These are phyloP conservation scores for Exocentrus adspersus DNA, from an alignment of 2,888 invertebrate species.

Conservation along the genomic window DNA sequence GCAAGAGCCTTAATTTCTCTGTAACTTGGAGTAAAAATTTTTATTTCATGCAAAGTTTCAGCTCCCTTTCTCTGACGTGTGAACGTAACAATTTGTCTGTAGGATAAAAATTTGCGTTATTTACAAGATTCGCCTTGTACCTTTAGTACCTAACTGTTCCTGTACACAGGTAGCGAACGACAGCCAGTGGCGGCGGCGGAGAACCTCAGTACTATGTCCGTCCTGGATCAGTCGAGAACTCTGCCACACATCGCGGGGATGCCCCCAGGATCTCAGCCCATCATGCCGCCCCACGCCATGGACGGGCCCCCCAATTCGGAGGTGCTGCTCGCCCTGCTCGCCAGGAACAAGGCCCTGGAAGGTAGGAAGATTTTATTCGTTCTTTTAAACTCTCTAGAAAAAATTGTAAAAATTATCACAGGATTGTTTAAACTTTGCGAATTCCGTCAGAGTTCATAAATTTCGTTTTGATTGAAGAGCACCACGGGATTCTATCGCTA, in stretches of 20 bases:
- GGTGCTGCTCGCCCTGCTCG: constrained; percentile 83
- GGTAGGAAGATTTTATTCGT: constrained; percentile 69
- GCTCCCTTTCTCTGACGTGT: too few species aligned
- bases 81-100: too few species aligned
- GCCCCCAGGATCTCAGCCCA: constrained; percentile 58
- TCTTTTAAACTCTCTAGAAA: too few species aligned
- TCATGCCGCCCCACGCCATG: constrained; percentile 62
- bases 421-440: too few species aligned
- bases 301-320: constrained; percentile 80
- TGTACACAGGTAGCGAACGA: neutral
- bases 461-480: too few species aligned
- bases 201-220: constrained; percentile 56
- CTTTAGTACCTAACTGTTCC: neutral
- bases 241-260: constrained; percentile 59
- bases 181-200: neutral
- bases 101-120: neutral
- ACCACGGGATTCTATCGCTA: too few species aligned
- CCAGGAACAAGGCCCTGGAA: constrained; percentile 89
- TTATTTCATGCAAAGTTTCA: too few species aligned
- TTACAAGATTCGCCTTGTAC: too few species aligned
- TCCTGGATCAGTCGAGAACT: constrained; percentile 61
- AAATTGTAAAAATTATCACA: too few species aligned
- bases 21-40: too few species aligned
- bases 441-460: too few species aligned
- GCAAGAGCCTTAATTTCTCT: too few species aligned